Evolutionary conservation across 2,888 invertebrate genomes (phyloP).

Genomic region (Napeogenes inachia): DNA sequence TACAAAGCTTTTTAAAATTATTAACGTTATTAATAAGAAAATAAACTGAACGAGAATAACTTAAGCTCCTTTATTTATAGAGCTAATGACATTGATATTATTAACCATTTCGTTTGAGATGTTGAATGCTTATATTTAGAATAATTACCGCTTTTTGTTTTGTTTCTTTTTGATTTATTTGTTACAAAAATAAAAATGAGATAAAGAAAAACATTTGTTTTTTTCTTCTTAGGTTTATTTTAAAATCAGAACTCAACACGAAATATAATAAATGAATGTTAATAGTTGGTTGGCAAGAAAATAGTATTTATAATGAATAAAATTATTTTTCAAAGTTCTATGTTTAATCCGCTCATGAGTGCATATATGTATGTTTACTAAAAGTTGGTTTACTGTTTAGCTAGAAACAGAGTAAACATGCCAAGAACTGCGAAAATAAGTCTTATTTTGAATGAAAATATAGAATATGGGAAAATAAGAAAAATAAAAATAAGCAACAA

Average conservation of each 20-base stretch:
- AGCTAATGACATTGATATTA: no score
- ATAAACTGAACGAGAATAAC: neutral
- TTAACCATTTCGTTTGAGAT: no score
- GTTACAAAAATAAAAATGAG: no score
- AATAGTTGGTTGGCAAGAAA: neutral
- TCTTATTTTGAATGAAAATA: neutral
- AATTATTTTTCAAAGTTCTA: neutral
- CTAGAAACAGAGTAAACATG: neutral
- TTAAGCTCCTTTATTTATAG: no score
- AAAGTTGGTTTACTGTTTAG: no score
- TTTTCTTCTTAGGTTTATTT: no score
- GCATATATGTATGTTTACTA: neutral
- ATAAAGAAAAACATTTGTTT: no score
- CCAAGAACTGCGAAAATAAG: neutral
- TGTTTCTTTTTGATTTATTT: neutral
- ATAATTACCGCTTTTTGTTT: neutral
- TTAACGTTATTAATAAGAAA: slow-evolving; percentile 7
- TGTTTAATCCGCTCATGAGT: neutral
- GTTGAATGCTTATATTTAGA: neutral
- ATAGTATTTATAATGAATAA: neutral
- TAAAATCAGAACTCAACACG: no score
- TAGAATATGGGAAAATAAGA: neutral
- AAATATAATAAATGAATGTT: no score
- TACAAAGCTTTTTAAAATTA: slow-evolving; percentile 18
- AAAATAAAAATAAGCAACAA: no score